These are phyloP conservation scores for Abrostola triplasia DNA, from an alignment of 2,888 invertebrate species.

Conservation along the genomic window DNA sequence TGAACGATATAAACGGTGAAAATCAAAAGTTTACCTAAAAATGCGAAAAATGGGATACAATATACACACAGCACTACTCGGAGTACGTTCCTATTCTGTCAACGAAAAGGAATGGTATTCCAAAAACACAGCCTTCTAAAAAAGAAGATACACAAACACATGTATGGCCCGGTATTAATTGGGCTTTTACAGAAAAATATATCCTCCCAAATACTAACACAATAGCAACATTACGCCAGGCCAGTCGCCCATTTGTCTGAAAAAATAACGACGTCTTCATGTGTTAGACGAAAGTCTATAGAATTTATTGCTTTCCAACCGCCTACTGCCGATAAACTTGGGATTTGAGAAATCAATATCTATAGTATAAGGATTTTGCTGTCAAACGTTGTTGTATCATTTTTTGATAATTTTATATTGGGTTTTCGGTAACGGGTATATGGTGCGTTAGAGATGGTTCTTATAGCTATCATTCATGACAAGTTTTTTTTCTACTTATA, in stretches of 20 bases:
- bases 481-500: too few relatives aligned
- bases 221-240: neutral
- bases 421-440: too few relatives aligned
- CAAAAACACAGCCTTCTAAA: too few relatives aligned
- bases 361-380: conserved; percentile 3
- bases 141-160: neutral
- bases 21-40: neutral
- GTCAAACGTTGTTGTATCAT: neutral
- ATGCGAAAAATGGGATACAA: neutral
- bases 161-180: neutral
- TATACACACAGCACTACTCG: too few relatives aligned
- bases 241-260: neutral
- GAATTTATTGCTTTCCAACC: conserved; percentile 10
- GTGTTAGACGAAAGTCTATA: conserved; percentile 1
- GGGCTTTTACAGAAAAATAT: neutral
- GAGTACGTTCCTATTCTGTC: too few relatives aligned
- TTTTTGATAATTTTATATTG: neutral
- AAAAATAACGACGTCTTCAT: neutral
- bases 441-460: too few relatives aligned
- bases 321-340: neutral
- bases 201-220: neutral
- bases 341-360: conserved; percentile 18
- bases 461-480: too few relatives aligned
- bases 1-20: neutral
- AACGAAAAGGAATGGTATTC: too few relatives aligned